Base-by-base conservation (phyloP, 2,888 invertebrate genomes). In the Erannis defoliaria region DNA sequence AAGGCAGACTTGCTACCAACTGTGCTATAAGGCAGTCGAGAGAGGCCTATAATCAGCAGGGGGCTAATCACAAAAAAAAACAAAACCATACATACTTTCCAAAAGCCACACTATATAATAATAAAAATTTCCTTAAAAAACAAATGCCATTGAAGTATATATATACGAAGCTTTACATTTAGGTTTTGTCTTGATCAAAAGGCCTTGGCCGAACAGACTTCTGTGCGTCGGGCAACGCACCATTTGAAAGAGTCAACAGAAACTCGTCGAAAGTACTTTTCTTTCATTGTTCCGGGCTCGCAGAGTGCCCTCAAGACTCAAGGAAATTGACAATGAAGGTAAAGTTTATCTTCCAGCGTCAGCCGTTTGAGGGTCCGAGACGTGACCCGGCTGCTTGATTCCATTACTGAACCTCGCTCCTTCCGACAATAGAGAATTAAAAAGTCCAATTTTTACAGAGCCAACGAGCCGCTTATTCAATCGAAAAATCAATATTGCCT, bases 301-400 rank as follows among this genome's bases (percentile, higher is more conserved):
- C 77, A 75, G 80, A 85, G 85, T 82, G 79, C 84, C 81, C 88
- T 87, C 83, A 78, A 84, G 83, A 81, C 86, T 85, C 76, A 74
- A 86, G 90, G 86, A 90, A 90, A 90, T 90, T 90, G 90, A 87
- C 89, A 90, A 90, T 90, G 90, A 89, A 89, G 89, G 89, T 89
- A 87, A 89, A 88, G 87, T 90, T 90, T 90, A 90, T 90, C 89
- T 89, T 89, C 80, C 78, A 78, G 81, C 81, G 88, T 87, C 90
- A 89, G 89, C 88, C 88, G 84, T 86, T 87, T 85, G 86, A 85
- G 85, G 86, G 84, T 75, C 80, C 73, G 77, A 76, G 82, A 89
- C 90, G 90, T 90, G 90, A 90, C 86, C 83, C 81, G 88, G 83
- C 85, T 85, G 71, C 85, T 73, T 88, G 84, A 89, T 89, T 85